Conservation (phyloP, 2,797 vertebrate genomes). For the Takifugu rubripes region DNA sequence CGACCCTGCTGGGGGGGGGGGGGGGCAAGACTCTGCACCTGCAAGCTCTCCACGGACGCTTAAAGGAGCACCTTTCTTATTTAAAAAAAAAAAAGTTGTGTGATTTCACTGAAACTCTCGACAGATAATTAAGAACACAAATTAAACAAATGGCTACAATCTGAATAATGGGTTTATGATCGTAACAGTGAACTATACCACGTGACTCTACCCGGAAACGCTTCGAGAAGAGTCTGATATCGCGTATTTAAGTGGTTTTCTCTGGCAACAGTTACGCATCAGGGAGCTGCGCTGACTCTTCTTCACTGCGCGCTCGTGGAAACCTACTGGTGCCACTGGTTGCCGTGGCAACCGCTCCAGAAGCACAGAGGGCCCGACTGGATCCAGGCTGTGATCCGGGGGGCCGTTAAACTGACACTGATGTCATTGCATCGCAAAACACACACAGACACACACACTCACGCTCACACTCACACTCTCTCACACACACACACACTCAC, state of each 20-base stretch:
- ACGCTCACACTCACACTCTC: not conserved
- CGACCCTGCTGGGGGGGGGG: no score
- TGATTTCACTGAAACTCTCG: not conserved
- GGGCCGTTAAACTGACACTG: conserved; percentile 13
- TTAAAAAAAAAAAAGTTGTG: no score
- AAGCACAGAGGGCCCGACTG: conserved; percentile 35
- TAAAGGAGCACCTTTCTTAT: no score
- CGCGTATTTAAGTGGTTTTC: not conserved
- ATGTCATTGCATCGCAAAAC: conserved; percentile 18
- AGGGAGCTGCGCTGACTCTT: conserved; percentile 3
- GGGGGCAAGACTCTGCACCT: conserved; percentile 10
- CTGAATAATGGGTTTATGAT: no score
- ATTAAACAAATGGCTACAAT: no score
- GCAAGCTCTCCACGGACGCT: no score
- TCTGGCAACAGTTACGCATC: not conserved
- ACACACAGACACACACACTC: not conserved
- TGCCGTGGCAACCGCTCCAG: conserved; percentile 62
- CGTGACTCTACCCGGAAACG: no score
- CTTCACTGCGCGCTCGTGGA: conserved; percentile 39
- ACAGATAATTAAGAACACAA: not conserved
- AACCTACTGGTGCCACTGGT: conserved; percentile 54
- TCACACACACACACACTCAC: no score
- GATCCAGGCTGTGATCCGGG: conserved; percentile 39
- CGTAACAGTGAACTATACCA: no score
- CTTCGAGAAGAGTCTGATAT: no score